Evolutionary conservation across 2,888 invertebrate genomes (phyloP).

Genomic region (Scelioninae gen. 2): DNA sequence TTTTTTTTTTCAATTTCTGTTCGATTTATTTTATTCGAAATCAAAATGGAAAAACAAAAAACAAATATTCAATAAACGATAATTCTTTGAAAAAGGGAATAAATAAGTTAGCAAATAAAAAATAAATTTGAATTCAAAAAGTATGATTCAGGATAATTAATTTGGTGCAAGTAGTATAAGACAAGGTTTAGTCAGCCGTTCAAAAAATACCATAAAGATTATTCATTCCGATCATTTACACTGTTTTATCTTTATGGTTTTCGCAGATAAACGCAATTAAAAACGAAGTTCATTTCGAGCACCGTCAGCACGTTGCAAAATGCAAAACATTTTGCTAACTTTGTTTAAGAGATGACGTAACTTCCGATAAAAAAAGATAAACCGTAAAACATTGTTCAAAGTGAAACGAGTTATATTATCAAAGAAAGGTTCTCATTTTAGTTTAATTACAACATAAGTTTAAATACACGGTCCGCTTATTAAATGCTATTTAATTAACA

Average conservation of each 20-base stretch:
- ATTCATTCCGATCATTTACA: slow-evolving; percentile 37
- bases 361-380: not conserved
- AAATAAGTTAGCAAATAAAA: too few relatives aligned
- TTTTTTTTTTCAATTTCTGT: too few relatives aligned
- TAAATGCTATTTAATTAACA: too few relatives aligned
- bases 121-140: too few relatives aligned
- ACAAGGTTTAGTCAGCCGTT: slow-evolving; percentile 27
- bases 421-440: too few relatives aligned
- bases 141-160: slow-evolving; percentile 9
- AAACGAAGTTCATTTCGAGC: slow-evolving; percentile 42
- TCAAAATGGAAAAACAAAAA: not conserved
- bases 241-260: slow-evolving; percentile 39
- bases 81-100: too few relatives aligned
- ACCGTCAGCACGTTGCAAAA: slow-evolving; percentile 37
- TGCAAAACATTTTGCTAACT: slow-evolving; percentile 21
- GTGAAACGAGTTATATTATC: slow-evolving; percentile 1
- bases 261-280: slow-evolving; percentile 42
- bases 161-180: slow-evolving; percentile 32
- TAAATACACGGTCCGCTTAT: too few relatives aligned
- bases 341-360: slow-evolving; percentile 14
- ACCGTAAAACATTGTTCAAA: not conserved
- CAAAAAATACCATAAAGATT: slow-evolving; percentile 24
- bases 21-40: too few relatives aligned
- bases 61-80: too few relatives aligned
- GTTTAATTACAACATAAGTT: too few relatives aligned